Conservation (phyloP, 1,140 invertebrate genomes). For the Triops longicaudatus region DNA sequence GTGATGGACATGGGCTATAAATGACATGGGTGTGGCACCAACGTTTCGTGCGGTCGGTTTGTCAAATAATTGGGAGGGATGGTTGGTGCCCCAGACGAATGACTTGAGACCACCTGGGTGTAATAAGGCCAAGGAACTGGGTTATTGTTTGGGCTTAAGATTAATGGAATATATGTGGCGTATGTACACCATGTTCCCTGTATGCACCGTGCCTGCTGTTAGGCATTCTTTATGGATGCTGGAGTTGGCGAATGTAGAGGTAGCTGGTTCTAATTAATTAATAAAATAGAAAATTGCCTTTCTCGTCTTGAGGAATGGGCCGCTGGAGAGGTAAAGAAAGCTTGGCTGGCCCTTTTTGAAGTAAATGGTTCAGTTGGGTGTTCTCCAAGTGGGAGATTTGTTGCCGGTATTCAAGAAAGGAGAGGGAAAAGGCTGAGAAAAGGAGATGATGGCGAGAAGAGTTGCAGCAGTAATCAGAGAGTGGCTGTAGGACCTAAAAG, state of each 20-base stretch:
- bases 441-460: no score
- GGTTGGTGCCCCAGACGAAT: background rate
- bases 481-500: no score
- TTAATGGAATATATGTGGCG: background rate
- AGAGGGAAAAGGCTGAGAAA: no score
- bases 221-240: background rate
- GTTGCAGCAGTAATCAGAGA: no score
- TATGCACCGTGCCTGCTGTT: no score
- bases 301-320: background rate
- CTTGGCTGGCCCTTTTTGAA: background rate
- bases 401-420: no score
- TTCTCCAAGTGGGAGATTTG: no score
- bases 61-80: constrained; percentile 11
- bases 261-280: background rate
- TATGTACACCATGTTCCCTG: no score
- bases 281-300: background rate
- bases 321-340: background rate
- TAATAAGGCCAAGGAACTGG: background rate
- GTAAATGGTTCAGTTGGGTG: no score
- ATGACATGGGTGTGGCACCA: background rate
- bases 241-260: background rate
- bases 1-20: background rate
- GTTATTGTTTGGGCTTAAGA: background rate
- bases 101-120: constrained; percentile 12
- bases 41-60: background rate